Percentiles rank a stretch among this genome's conserved stretches.
Conservation (phyloP, 2,797 vertebrate genomes). For the Gadopsis marmoratus region DNA sequence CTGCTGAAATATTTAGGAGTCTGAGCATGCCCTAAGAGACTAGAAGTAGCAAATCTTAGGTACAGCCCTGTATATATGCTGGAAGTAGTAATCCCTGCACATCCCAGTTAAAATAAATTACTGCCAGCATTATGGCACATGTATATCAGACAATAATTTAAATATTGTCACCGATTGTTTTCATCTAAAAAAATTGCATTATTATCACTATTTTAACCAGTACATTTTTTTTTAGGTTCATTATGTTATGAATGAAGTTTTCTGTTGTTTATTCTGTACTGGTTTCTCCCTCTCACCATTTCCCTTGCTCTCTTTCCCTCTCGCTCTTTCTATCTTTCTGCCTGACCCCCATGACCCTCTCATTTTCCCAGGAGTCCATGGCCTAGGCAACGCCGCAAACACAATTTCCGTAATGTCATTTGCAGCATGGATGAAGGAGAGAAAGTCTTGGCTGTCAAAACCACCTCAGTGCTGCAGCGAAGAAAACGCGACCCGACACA, state of each 20-base stretch:
- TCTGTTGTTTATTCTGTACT: constrained; percentile 32
- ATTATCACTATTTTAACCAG: neutral
- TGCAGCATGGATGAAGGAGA: constrained; percentile 90
- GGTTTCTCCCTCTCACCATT: constrained; percentile 25
- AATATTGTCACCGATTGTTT: neutral
- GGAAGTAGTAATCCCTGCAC: constrained; percentile 55
- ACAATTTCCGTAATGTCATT: constrained; percentile 99
- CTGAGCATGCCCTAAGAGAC: constrained; percentile 75
- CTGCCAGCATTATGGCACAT: neutral
- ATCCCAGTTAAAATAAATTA: constrained; percentile 39
- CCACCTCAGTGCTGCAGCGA: constrained; percentile 83
- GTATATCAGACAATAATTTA: neutral
- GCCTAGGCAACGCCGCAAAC: constrained; percentile 89
- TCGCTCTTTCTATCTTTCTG: constrained; percentile 27
- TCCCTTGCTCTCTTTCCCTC: constrained; percentile 6
- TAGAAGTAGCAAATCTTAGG: constrained; percentile 63
- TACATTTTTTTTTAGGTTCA: neutral
- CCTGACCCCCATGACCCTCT: constrained; percentile 71
- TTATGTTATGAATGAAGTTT: constrained; percentile 3
- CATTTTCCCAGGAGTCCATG: constrained; percentile 89
- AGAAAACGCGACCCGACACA: constrained; percentile 93
- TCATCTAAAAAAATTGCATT: neutral
- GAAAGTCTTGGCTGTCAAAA: constrained; percentile 92
- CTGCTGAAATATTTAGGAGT: constrained; percentile 87
- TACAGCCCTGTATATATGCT: constrained; percentile 45